Evolutionary conservation across 64 coral and sea anemone genomes (phyloP).

Genomic region (Platygyra sinensis): DNA sequence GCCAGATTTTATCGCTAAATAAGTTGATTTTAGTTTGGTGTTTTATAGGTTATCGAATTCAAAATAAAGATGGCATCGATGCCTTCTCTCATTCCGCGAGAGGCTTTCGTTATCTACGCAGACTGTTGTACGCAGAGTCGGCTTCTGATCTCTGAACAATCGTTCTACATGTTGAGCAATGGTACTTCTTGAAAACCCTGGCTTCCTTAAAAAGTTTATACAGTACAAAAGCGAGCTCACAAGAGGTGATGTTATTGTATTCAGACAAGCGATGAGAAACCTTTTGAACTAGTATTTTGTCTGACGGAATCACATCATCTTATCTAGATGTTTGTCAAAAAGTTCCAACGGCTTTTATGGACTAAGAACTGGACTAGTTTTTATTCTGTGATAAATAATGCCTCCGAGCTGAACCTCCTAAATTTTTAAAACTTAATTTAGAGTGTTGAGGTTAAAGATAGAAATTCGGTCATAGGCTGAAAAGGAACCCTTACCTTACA

Average conservation of each 20-base stretch:
- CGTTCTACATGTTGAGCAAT: not conserved
- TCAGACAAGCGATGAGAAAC: slow-evolving; percentile 24
- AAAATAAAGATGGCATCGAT: too few species aligned
- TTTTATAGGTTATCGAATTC: too few species aligned
- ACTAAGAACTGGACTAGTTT: not conserved
- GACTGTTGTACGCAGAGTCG: not conserved
- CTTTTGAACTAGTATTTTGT: not conserved
- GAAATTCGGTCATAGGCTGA: not conserved
- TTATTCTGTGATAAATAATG: not conserved
- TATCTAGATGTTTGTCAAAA: not conserved
- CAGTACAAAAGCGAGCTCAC: too few species aligned
- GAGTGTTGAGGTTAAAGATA: too few species aligned
- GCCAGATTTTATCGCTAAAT: not conserved
- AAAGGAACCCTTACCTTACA: slow-evolving; percentile 6
- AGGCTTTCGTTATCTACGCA: not conserved
- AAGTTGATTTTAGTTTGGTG: not conserved
- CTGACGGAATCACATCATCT: not conserved
- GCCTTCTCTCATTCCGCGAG: not conserved
- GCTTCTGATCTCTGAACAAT: not conserved
- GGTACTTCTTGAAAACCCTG: not conserved
- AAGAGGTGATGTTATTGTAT: not conserved
- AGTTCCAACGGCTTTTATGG: not conserved
- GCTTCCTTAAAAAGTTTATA: not conserved
- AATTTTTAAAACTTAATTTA: slow-evolving; percentile 6
- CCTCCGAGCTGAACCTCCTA: not conserved